Evolutionary conservation across 2,888 invertebrate genomes (phyloP), one percentile per base, ranked within the genome.

Genomic region (Pilophorus perplexus): DNA sequence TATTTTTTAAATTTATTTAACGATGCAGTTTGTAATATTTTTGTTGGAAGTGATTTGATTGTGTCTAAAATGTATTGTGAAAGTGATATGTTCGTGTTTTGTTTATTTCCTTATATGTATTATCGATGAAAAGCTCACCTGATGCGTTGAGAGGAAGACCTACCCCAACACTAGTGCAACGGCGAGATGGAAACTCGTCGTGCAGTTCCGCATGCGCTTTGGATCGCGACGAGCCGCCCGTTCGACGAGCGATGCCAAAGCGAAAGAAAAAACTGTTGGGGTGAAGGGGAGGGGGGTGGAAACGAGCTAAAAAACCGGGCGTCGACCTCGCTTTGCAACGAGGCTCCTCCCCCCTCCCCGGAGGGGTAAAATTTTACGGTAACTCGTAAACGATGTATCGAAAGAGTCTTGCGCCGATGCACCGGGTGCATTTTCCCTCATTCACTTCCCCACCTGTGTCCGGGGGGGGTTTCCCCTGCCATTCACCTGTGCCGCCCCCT

Each of bases 131-230:
- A n/a, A n/a, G n/a, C 55, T 38, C 23, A 55, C 55, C 55, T 55
- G 55, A 38, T 38, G 20, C 20, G 38, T 23, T 20, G 23, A 5
- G n/a, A 12, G 18, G 38, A 33, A 42, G 64, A 64, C 64, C 64
- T 64, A 64, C 64, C 64, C 50, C 46, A 64, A 64, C 64, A 64
- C 64, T 52, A 48, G 33, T 42, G 42, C 42, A 54, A 6, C 22
- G 10, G 6, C 8, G 14, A 55, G n/a, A 38, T 38, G 55, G 18
- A n/a, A 46, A n/a, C n/a, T 28, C 27, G 52, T 10, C 20, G 28
- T 66, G 66, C 66, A 66, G 57, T 66, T 44, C 66, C 66, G 66
- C 66, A 55, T 66, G 66, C 66, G 66, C 66, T 59, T 16, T 3
- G 33, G 6, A 20, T 46, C 22, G 22, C 14, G 16, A 46, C 3